Percentiles rank a stretch among this genome's conserved stretches.
phyloP scores from a whole-genome alignment of 2,113 vertebrate species.

The cat (Felis catus) region DNA sequence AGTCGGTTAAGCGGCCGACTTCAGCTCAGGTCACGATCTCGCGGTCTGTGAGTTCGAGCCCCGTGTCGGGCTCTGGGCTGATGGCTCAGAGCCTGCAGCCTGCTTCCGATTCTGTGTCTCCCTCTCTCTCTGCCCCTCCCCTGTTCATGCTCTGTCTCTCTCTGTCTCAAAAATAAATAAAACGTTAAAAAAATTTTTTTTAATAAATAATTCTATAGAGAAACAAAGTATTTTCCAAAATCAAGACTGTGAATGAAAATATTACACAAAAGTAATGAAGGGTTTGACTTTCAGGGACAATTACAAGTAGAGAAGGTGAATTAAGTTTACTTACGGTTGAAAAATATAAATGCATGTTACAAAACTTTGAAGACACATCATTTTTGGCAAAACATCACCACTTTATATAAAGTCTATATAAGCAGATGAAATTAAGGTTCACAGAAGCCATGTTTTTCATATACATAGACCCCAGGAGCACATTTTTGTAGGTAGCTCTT shows the following conservation, averaged over 20 bases:
- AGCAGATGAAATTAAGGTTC: conserved; percentile 43
- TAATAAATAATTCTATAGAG: neutral
- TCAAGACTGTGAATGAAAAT: neutral
- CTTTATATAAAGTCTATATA: neutral
- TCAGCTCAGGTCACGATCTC: no score
- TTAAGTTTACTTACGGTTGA: neutral
- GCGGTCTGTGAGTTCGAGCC: no score
- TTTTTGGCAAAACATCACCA: neutral
- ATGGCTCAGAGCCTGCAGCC: no score
- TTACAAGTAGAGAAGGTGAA: neutral
- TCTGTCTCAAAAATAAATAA: no score
- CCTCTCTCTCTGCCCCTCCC: no score
- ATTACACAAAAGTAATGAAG: neutral
- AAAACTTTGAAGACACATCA: neutral
- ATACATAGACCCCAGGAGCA: neutral
- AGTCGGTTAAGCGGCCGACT: no score
- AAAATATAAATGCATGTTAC: neutral
- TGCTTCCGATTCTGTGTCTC: no score
- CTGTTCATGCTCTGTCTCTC: no score
- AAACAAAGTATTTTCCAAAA: neutral
- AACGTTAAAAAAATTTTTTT: no score
- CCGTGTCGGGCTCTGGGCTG: no score
- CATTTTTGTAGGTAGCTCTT: neutral
- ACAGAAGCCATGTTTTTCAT: neutral
- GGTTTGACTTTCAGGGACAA: neutral